Evolutionary conservation across 2,797 vertebrate genomes (phyloP), one percentile per base, ranked within the genome.

Genomic region (Tokudaia muenninki): DNA sequence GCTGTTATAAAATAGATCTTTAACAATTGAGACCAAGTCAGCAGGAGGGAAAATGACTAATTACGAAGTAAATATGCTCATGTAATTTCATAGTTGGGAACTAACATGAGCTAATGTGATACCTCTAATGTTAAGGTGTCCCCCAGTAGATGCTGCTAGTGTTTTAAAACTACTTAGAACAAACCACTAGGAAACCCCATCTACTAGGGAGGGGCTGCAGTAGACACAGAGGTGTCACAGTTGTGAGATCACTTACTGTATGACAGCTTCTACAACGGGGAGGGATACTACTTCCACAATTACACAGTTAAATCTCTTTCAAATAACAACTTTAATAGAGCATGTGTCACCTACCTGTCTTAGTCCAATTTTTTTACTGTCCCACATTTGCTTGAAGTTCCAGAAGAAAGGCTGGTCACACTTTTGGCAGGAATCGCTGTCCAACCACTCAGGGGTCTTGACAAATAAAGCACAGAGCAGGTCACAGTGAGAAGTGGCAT

Each of bases 311-410:
- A 63, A 79, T 94, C 72, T 57, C 81, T 79, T 65, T 70, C 41
- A 55, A 0, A 57, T 41, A 31, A 47, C n/a, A 17, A 52, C 63
- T 63, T 41, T 37, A 93, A 92, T 50, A 50, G 41, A 93, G 41
- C 13, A 65, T 59, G 1, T 9, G 22, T 57, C 67, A 98, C 98
- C 87, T 97, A 99, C 99, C 99, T 99, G 99, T 97, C 99, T 98
- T 3, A 99, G 98, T 96, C 99, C 99, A 83, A 99, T 99, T 98
- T 99, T 99, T 98, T 99, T 99, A 97, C 99, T 99, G 99, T 99
- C 99, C 99, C 99, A 99, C 99, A 99, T 99, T 98, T 99, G 99
- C 98, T 99, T 99, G 98, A 99, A 99, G 98, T 99, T 99, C 99
- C 99, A 99, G 98, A 99, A 99, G 98, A 99, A 99, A 80, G 99